Conservation (phyloP, 2,888 invertebrate species). For the Smittia sp. region DNA sequence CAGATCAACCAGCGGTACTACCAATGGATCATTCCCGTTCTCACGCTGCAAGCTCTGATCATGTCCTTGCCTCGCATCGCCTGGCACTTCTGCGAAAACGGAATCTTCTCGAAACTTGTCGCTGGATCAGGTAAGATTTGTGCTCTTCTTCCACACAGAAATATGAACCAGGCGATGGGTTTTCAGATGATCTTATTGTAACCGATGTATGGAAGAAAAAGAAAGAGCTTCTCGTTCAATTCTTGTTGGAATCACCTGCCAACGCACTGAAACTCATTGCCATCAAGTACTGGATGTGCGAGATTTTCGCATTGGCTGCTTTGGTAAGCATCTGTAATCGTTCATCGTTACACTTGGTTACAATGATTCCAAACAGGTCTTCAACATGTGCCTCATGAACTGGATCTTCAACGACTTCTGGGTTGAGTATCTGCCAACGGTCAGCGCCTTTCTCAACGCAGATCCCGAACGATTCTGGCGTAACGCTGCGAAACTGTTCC, state of each 20-base stretch:
- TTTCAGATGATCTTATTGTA: background rate
- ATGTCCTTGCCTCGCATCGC: background rate
- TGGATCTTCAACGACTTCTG: slow-evolving; percentile 1
- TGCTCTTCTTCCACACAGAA: background rate
- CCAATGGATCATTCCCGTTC: slow-evolving; percentile 33
- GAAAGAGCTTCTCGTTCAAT: background rate
- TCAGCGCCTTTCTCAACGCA: background rate
- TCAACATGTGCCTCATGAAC: background rate
- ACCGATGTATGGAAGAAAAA: slow-evolving; percentile 5
- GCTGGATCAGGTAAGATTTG: background rate
- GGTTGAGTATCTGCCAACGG: background rate
- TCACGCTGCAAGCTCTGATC: background rate
- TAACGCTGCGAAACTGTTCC: background rate
- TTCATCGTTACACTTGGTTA: background rate
- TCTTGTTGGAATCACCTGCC: background rate
- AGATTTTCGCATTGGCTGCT: background rate
- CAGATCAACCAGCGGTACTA: background rate
- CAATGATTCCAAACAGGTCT: background rate
- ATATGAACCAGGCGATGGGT: background rate
- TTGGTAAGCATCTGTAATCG: background rate
- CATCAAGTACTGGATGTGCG: background rate
- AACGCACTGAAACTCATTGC: background rate
- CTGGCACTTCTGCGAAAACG: slow-evolving; percentile 9
- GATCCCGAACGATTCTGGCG: background rate
- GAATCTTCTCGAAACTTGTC: background rate